Conservation (phyloP, 2,797 vertebrate genomes). For the Lagocephalus sceleratus region DNA sequence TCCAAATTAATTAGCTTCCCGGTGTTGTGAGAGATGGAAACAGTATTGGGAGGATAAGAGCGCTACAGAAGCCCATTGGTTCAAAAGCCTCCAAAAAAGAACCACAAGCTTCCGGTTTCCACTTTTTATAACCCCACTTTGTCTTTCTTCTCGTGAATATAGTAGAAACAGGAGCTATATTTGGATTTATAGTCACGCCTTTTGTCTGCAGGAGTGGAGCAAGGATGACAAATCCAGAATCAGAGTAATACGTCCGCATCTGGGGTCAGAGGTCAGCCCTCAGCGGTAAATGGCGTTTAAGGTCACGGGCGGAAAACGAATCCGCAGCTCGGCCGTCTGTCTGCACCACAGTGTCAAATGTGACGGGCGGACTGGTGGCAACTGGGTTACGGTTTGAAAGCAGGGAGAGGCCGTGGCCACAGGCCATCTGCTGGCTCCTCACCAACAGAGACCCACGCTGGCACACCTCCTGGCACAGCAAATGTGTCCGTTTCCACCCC, state of each 20-base stretch:
- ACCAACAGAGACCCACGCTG: constrained; percentile 2
- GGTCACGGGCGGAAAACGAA: constrained; percentile 35
- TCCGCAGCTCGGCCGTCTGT: constrained; percentile 38
- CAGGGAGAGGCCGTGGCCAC: constrained; percentile 34
- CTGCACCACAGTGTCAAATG: constrained; percentile 53
- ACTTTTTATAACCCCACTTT: not conserved
- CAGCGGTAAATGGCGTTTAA: constrained; percentile 12
- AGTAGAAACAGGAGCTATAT: not conserved
- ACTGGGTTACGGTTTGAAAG: constrained; percentile 63
- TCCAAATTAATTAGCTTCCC: constrained; percentile 50
- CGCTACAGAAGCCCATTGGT: constrained; percentile 19
- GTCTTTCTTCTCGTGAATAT: constrained; percentile 2
- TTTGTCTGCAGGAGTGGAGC: not conserved
- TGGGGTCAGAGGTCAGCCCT: not conserved
- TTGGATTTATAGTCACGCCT: not conserved
- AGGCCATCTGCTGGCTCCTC: constrained; percentile 31
- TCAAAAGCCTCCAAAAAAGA: constrained; percentile 12
- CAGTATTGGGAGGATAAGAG: constrained; percentile 30
- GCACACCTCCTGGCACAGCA: constrained; percentile 7
- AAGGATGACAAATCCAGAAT: not conserved
- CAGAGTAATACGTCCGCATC: not conserved
- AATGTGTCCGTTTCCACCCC: constrained; percentile 9
- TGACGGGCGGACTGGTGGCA: constrained; percentile 51
- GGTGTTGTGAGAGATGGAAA: constrained; percentile 28
- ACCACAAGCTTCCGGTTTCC: constrained; percentile 3